Evolutionary conservation across 2,888 invertebrate genomes (phyloP).

Genomic region (Steinernema hermaphroditum): DNA sequence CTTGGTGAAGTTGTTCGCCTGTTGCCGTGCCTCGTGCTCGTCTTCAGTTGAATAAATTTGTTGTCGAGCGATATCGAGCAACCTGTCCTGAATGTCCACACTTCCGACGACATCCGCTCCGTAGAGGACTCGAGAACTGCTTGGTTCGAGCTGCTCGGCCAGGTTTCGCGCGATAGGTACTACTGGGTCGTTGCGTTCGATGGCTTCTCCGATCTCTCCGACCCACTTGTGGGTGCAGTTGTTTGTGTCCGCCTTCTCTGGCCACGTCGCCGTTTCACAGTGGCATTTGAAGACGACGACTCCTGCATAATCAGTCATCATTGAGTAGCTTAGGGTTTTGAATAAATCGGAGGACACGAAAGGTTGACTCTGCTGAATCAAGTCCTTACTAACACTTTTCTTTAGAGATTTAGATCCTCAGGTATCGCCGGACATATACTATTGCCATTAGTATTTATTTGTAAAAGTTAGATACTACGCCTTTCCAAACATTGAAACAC

Average conservation of each 20-base stretch:
- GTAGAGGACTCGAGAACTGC: constrained; percentile 40
- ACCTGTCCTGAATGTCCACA: constrained; percentile 36
- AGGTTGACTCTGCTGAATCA: too few species aligned
- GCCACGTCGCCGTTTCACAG: constrained; percentile 50
- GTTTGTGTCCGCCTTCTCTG: constrained; percentile 43
- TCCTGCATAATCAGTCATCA: constrained; percentile 36
- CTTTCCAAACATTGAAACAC: too few species aligned
- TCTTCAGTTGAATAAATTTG: neutral
- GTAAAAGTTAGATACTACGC: too few species aligned
- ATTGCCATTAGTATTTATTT: too few species aligned
- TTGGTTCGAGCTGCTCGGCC: constrained; percentile 35
- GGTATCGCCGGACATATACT: too few species aligned
- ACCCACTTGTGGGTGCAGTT: constrained; percentile 54
- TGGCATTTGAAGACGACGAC: constrained; percentile 50
- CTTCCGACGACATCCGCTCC: constrained; percentile 53
- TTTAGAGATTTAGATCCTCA: too few species aligned
- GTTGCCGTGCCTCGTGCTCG: neutral
- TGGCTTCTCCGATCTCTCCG: neutral
- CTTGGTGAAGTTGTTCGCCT: constrained; percentile 5
- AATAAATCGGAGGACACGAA: too few species aligned
- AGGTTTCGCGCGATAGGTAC: constrained; percentile 33
- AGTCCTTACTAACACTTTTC: too few species aligned
- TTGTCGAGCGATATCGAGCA: constrained; percentile 32
- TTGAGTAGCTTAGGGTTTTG: too few species aligned
- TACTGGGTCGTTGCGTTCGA: constrained; percentile 20